Percentiles rank a stretch among this genome's conserved stretches.
phyloP scores from a whole-genome alignment of 2,113 vertebrate species.

The Microtus ochrogaster region DNA sequence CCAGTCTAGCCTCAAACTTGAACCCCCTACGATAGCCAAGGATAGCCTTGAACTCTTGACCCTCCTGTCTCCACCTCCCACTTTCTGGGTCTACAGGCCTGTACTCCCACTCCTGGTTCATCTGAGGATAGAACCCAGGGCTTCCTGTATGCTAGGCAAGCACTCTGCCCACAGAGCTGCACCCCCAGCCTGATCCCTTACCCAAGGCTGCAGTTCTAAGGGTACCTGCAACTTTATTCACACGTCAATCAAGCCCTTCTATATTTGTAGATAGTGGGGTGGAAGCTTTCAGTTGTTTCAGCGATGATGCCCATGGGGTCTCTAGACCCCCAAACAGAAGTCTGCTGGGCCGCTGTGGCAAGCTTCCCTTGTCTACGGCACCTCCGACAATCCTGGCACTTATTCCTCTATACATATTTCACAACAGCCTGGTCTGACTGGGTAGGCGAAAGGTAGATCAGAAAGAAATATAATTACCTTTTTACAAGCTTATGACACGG shows the following conservation, averaged over 20 bases:
- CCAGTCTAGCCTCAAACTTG: background rate
- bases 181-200: too few relatives aligned
- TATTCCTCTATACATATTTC: conserved; percentile 83
- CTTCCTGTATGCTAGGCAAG: background rate
- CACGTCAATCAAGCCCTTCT: too few relatives aligned
- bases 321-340: conserved; percentile 67
- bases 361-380: conserved; percentile 75
- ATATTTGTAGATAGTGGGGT: background rate
- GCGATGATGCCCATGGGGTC: background rate
- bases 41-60: background rate
- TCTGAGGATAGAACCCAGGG: background rate
- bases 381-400: conserved; percentile 78
- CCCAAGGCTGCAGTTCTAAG: background rate
- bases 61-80: background rate
- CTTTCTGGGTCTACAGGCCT: background rate
- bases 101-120: background rate
- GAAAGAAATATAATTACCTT: conserved; percentile 90
- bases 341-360: conserved; percentile 66
- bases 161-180: background rate
- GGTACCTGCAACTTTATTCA: background rate
- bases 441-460: conserved; percentile 89
- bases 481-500: conserved; percentile 89
- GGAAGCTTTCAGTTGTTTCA: background rate
- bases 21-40: background rate
- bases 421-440: conserved; percentile 84